phyloP scores from a whole-genome alignment of 2,888 invertebrate genomes.

The Limenitis camilla region DNA sequence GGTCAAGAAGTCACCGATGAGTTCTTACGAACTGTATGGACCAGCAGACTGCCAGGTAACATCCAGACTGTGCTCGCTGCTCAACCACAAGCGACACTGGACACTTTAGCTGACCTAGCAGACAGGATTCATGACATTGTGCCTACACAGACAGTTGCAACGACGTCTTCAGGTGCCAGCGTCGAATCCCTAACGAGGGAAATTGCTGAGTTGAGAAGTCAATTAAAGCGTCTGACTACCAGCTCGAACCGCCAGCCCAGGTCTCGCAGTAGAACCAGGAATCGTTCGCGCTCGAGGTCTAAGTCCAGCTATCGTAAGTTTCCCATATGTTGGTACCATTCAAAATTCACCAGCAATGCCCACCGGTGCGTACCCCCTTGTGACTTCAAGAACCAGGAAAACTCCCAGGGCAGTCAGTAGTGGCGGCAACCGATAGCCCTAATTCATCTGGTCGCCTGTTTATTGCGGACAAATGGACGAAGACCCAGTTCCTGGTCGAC shows the following conservation, averaged over 20 bases:
- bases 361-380: slow-evolving; percentile 22
- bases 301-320: too few species aligned
- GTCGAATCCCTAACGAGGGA: too few species aligned
- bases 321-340: slow-evolving; percentile 24
- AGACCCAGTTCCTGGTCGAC: too few species aligned
- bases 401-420: slow-evolving; percentile 28
- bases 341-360: slow-evolving; percentile 15
- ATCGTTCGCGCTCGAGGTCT: too few species aligned
- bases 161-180: too few species aligned
- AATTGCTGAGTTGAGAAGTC: too few species aligned
- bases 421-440: slow-evolving; percentile 28
- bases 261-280: too few species aligned
- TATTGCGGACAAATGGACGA: too few species aligned
- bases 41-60: not conserved
- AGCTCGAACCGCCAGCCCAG: too few species aligned
- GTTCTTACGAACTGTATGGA: not conserved
- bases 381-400: slow-evolving; percentile 21
- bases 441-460: slow-evolving; percentile 25
- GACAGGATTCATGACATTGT: not conserved
- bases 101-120: not conserved
- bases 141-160: not conserved
- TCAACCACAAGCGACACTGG: not conserved
- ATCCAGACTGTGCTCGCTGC: not conserved
- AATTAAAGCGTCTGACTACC: too few species aligned
- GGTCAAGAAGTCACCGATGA: not conserved